Evolutionary conservation across 1,140 invertebrate species (phyloP).

Genomic region (Mizuhopecten yessoensis): DNA sequence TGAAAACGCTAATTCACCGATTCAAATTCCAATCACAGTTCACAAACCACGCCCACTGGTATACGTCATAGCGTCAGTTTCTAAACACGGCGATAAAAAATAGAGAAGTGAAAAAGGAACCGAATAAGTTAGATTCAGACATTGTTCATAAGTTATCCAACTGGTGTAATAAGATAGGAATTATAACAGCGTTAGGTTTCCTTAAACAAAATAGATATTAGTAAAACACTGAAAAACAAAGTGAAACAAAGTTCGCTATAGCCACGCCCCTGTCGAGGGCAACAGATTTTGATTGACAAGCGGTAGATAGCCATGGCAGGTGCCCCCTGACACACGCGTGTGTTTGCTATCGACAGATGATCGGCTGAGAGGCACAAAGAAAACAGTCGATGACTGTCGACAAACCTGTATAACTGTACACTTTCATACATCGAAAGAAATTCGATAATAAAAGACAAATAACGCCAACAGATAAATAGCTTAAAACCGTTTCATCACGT

Average conservation of each 20-base stretch:
- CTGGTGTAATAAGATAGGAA: neutral
- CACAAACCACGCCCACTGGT: neutral
- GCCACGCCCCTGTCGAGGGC: neutral
- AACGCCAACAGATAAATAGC: no score
- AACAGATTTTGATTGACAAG: neutral
- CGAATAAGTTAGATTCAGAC: no score
- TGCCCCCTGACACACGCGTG: conserved; percentile 4
- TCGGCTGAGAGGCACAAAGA: neutral
- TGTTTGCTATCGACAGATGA: conserved; percentile 26
- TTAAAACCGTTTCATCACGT: no score
- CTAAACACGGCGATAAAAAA: neutral
- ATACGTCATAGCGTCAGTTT: conserved; percentile 12
- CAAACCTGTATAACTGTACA: neutral
- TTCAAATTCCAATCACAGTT: conserved; percentile 30
- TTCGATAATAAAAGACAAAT: no score
- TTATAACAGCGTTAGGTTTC: neutral
- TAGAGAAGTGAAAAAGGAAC: no score
- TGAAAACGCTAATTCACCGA: conserved; percentile 32
- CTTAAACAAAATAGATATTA: neutral
- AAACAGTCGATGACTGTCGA: neutral
- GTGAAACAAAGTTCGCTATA: neutral
- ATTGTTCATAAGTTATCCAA: no score
- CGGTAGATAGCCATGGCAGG: neutral
- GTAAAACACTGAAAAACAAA: neutral
- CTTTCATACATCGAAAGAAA: neutral